Evolutionary conservation across 2,888 invertebrate species (phyloP), one percentile per base, ranked within the genome.

Genomic region (Geophilus truncorum): DNA sequence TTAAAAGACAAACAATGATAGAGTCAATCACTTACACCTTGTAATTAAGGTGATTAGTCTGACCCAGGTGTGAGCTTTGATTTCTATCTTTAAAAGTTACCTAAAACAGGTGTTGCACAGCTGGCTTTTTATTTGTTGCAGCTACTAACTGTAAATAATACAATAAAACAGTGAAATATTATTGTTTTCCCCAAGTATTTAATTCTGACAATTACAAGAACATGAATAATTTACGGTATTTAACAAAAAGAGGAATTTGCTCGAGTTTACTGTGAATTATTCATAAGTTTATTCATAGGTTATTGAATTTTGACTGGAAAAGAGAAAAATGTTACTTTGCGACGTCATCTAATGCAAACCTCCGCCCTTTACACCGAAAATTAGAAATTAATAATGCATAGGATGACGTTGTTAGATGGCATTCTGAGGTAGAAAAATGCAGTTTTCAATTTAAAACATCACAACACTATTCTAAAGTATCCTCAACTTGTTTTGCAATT

Each of bases 11-110:
- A 70, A 70, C 70, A 70, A 70, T 70, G 10, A 70, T 25, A 12
- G 70, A 70, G 70, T 70, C 70, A 70, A 70, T 70, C 70, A 70
- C 70, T 70, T 70, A 70, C 70, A 70, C 70, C 70, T 28, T 70
- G 70, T 70, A 70, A 70, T 70, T 70, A 70, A 70, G 25, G 70
- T 70, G 70, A 70, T 70, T 70, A 70, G 70, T 25, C 12, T 70
- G 70, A 12, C 28, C 70, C 70, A 70, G 70, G 70, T 70, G 70
- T 70, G n/a, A 25, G 70, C 70, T 28, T 23, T 70, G 70, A 70
- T 70, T 70, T 70, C n/a, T 12, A 70, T 10, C 70, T 70, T 70
- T 70, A 25, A 70, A 70, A 25, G 28, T 70, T 70, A 70, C 70
- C 70, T 70, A 70, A 70, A 70, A 70, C 51, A 51, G 51, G 51